Evolutionary conservation across 2,113 vertebrate species (phyloP).

Genomic region (Tor tambroides): DNA sequence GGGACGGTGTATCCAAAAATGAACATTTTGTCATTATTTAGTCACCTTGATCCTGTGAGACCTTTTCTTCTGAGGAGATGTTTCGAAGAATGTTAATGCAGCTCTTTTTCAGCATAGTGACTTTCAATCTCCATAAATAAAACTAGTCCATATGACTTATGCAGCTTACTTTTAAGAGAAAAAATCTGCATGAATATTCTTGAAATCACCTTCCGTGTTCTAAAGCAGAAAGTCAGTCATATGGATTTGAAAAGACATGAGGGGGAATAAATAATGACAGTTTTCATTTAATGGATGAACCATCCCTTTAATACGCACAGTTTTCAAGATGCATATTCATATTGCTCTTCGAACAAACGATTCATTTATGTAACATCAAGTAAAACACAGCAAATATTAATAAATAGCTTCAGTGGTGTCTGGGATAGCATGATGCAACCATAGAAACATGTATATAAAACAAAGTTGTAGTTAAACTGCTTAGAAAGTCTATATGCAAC

Average conservation of each 20-base stretch:
- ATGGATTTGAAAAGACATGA: not conserved
- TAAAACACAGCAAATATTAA: slow-evolving; percentile 46
- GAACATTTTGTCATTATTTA: not conserved
- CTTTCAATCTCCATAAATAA: not conserved
- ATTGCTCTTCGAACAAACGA: slow-evolving; percentile 42
- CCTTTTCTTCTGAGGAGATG: not conserved
- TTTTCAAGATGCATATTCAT: slow-evolving; percentile 24
- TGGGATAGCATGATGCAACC: slow-evolving; percentile 31
- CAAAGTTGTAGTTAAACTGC: slow-evolving; percentile 29
- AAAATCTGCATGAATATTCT: not conserved
- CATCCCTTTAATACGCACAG: slow-evolving; percentile 18
- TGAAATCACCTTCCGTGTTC: not conserved
- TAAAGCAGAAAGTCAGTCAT: not conserved
- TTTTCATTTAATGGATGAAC: not conserved
- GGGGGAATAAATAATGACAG: not conserved
- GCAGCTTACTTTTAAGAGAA: not conserved
- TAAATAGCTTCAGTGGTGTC: slow-evolving; percentile 41
- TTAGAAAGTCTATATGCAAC: slow-evolving; percentile 28
- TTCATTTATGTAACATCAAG: slow-evolving; percentile 29
- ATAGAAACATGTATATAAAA: slow-evolving; percentile 24
- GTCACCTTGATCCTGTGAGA: not conserved
- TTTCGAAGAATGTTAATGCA: not conserved
- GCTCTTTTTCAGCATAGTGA: not conserved
- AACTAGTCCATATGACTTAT: not conserved
- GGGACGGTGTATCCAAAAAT: not conserved